Percentiles rank a stretch among this genome's conserved stretches.
These are phyloP conservation scores for Lumbricus terrestris DNA, from an alignment of 2,888 invertebrate species.

Conservation along the genomic window DNA sequence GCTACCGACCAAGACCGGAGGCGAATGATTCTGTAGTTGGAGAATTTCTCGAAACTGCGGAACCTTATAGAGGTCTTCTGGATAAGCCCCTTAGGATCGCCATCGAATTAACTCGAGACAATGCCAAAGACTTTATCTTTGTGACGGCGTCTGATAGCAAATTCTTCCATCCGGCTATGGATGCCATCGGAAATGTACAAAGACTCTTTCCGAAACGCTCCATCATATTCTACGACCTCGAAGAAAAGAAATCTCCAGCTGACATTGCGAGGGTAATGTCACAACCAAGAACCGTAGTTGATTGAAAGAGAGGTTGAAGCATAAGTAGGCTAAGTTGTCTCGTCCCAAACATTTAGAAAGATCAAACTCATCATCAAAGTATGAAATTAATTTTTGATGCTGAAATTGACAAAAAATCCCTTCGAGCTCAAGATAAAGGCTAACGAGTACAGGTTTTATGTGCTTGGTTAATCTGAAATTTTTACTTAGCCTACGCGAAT, in stretches of 20 bases:
- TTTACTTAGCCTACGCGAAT: too few relatives aligned
- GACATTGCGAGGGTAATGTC: background rate
- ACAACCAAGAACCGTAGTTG: background rate
- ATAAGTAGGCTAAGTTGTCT: background rate
- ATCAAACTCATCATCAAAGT: too few relatives aligned
- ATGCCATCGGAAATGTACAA: slow-evolving; percentile 18
- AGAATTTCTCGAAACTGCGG: background rate
- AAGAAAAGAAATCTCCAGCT: background rate
- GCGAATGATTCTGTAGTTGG: background rate
- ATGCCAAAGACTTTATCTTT: slow-evolving; percentile 20
- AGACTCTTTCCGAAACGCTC: slow-evolving; percentile 13
- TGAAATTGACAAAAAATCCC: too few relatives aligned
- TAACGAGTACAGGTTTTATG: too few relatives aligned
- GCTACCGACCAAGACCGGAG: background rate
- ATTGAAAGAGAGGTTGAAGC: background rate
- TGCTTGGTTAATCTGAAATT: too few relatives aligned
- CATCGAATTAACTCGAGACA: background rate
- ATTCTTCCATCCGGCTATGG: background rate
- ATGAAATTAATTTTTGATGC: too few relatives aligned
- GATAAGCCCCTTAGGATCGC: background rate
- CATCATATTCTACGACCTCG: slow-evolving; percentile 25
- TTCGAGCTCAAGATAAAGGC: too few relatives aligned
- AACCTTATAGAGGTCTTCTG: background rate
- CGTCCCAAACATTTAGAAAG: too few relatives aligned
- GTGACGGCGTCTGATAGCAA: background rate